A percentile compares a stretch with the other conserved stretches of the same genome.
phyloP scores from a whole-genome alignment of 2,888 invertebrate genomes.

The Clunio marinus region DNA sequence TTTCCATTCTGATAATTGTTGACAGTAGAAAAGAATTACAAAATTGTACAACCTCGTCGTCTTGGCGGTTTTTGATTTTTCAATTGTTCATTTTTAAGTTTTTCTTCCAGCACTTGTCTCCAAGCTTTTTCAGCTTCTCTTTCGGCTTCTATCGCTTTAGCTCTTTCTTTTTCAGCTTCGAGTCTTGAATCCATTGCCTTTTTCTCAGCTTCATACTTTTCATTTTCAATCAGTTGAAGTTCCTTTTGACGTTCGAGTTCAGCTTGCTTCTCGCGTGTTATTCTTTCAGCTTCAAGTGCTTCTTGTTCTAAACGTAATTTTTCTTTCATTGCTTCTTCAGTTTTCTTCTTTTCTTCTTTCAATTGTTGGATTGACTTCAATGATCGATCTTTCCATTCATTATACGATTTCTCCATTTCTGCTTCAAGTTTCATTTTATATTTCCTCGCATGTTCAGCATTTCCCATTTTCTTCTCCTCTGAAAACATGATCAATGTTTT shows the following conservation, averaged over 20 bases:
- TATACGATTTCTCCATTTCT: neutral
- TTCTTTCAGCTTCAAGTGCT: conserved; percentile 7
- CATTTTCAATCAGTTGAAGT: neutral
- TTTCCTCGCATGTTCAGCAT: neutral
- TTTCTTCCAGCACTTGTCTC: neutral
- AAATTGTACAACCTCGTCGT: neutral
- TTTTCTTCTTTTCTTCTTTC: neutral
- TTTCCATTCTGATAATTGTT: too few relatives aligned
- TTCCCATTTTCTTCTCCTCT: conserved; percentile 23
- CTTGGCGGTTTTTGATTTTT: too few relatives aligned
- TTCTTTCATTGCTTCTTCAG: neutral
- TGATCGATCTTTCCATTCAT: conserved; percentile 15
- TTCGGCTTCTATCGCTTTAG: neutral
- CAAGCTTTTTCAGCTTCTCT: neutral
- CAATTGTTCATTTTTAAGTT: neutral
- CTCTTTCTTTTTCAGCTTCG: conserved; percentile 8
- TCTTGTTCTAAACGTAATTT: neutral
- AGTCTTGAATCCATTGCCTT: neutral
- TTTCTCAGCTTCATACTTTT: conserved; percentile 10
- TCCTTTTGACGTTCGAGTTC: conserved; percentile 7
- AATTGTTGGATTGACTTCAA: neutral
- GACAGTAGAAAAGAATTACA: too few relatives aligned
- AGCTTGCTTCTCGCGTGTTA: neutral
- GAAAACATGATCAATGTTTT: neutral
- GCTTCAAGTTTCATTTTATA: neutral